Conservation (phyloP, 2,113 vertebrate genomes). For the Rhea americana region DNA sequence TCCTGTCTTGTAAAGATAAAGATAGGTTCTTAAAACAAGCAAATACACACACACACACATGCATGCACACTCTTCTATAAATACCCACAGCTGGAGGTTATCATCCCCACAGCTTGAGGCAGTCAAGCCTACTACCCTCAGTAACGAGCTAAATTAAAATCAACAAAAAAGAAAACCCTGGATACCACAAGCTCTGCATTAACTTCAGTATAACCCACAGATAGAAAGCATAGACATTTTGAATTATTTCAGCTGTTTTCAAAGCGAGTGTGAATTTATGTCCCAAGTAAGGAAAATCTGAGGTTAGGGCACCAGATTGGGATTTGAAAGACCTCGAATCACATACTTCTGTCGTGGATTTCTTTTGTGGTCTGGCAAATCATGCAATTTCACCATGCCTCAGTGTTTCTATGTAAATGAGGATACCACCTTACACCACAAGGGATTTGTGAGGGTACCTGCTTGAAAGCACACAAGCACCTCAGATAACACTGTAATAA, state of each 20-base stretch:
- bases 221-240: neutral
- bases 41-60: rapidly evolving
- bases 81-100: neutral
- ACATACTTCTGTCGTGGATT: neutral
- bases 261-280: neutral
- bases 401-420: neutral
- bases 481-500: neutral
- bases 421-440: rapidly evolving
- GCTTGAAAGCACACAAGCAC: neutral
- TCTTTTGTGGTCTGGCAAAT: neutral
- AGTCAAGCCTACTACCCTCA: neutral
- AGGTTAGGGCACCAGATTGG: neutral
- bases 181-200: neutral
- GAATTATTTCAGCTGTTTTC: neutral
- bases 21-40: neutral
- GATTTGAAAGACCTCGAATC: neutral
- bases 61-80: rapidly evolving
- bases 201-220: neutral
- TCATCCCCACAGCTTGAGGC: neutral
- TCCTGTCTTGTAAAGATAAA: neutral
- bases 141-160: neutral
- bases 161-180: neutral
- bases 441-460: neutral
- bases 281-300: neutral
- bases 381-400: neutral